phyloP scores from a whole-genome alignment of 1,140 invertebrate genomes.

The Hyles vespertilio region DNA sequence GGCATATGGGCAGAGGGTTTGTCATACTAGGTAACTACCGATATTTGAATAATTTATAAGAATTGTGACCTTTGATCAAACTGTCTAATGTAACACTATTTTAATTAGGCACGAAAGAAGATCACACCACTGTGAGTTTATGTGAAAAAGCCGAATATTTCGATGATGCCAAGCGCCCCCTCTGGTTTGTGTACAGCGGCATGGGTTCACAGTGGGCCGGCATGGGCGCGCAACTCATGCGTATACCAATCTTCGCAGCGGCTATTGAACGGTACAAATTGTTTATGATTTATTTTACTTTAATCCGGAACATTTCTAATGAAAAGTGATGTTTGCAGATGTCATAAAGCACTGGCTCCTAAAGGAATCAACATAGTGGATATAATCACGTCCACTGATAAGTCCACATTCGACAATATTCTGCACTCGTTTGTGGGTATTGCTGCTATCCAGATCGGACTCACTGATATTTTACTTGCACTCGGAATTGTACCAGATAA shows the following conservation, averaged over 20 bases:
- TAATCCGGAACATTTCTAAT: background rate
- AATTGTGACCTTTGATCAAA: too few relatives aligned
- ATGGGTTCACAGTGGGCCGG: constrained; percentile 92
- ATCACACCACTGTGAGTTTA: constrained; percentile 34
- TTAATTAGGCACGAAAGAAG: constrained; percentile 74
- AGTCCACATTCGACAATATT: constrained; percentile 84
- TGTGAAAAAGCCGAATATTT: constrained; percentile 71
- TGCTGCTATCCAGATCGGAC: constrained; percentile 88
- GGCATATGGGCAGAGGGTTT: constrained; percentile 80
- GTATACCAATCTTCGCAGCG: constrained; percentile 81
- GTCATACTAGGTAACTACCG: constrained; percentile 59
- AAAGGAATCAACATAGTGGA: constrained; percentile 85
- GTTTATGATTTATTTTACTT: constrained; percentile 44
- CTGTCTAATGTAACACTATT: background rate
- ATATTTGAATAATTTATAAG: background rate
- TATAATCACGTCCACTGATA: constrained; percentile 84
- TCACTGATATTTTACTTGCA: constrained; percentile 83
- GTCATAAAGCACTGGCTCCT: constrained; percentile 79
- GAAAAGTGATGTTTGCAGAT: constrained; percentile 49
- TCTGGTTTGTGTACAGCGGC: constrained; percentile 92
- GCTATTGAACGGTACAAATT: constrained; percentile 78
- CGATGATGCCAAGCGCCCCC: constrained; percentile 76
- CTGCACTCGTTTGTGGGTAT: constrained; percentile 92
- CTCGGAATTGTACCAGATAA: constrained; percentile 85
- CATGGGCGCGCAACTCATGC: constrained; percentile 82